phyloP scores from a whole-genome alignment of 2,113 vertebrate genomes.

The Erinaceus europaeus region DNA sequence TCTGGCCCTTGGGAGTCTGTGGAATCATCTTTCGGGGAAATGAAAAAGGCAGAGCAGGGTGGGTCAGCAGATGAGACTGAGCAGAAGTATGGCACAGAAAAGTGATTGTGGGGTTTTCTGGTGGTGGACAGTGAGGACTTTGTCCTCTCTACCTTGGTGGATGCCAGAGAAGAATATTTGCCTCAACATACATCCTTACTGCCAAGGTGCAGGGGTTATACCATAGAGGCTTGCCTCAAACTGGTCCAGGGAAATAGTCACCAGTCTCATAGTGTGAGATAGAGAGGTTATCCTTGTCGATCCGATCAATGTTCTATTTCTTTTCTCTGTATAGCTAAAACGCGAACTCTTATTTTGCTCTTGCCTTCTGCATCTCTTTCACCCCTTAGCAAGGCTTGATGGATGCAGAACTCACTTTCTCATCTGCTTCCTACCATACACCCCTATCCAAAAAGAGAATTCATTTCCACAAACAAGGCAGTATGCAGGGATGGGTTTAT shows the following conservation, averaged over 20 bases:
- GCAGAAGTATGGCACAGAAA: background rate
- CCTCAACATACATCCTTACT: background rate
- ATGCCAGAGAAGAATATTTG: background rate
- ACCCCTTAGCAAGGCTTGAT: background rate
- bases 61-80: background rate
- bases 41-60: conserved; percentile 1
- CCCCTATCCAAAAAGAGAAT: too few relatives aligned
- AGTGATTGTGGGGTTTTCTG: background rate
- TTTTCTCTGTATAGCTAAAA: background rate
- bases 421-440: background rate
- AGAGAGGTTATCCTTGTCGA: background rate
- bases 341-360: background rate
- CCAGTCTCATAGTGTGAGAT: background rate
- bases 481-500: background rate
- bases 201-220: background rate
- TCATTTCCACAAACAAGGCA: background rate
- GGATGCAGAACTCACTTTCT: background rate
- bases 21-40: conserved; percentile 25
- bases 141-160: background rate
- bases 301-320: background rate
- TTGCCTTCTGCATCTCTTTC: background rate
- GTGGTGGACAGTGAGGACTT: background rate
- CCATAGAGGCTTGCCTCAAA: background rate
- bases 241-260: background rate
- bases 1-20: background rate